Evolutionary conservation across 2,113 vertebrate species (phyloP).

Genomic region (Albula goreensis): DNA sequence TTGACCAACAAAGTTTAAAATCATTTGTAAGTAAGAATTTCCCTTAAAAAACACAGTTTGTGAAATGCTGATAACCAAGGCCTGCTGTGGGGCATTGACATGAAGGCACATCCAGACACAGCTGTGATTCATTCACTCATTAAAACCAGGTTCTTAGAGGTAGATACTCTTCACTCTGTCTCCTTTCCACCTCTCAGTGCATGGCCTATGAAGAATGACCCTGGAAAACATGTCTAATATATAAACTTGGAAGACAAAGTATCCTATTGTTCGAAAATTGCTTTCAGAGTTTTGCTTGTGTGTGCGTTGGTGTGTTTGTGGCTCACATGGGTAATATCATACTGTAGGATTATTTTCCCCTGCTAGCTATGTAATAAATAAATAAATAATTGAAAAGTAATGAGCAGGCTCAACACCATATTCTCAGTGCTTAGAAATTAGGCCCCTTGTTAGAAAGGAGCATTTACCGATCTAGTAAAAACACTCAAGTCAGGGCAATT

Average conservation of each 20-base stretch:
- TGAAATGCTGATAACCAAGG: neutral
- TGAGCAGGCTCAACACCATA: slow-evolving; percentile 47
- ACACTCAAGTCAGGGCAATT: slow-evolving; percentile 59
- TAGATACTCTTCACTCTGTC: slow-evolving; percentile 63
- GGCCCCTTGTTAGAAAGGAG: slow-evolving; percentile 57
- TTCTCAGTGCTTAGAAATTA: slow-evolving; percentile 62
- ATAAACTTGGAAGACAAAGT: slow-evolving; percentile 42
- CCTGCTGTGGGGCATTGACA: neutral
- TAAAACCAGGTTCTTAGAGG: slow-evolving; percentile 56
- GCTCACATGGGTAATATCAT: slow-evolving; percentile 4
- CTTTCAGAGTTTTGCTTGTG: neutral
- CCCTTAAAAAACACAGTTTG: neutral
- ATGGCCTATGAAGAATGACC: slow-evolving; percentile 48
- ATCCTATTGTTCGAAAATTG: slow-evolving; percentile 13
- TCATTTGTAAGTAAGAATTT: neutral
- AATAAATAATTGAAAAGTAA: slow-evolving; percentile 55
- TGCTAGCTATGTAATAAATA: slow-evolving; percentile 27
- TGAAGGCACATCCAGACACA: slow-evolving; percentile 36
- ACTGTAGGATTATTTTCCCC: neutral
- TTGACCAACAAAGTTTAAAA: neutral
- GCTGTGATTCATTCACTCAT: slow-evolving; percentile 68
- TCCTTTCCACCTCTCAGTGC: slow-evolving; percentile 37
- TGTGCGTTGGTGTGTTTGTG: slow-evolving; percentile 23
- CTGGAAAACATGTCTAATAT: slow-evolving; percentile 47
- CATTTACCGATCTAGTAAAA: slow-evolving; percentile 55